A percentile compares a stretch with the other conserved stretches of the same genome.
Conservation (phyloP, 2,113 vertebrate species). For the Melanerpes aurifrons region DNA sequence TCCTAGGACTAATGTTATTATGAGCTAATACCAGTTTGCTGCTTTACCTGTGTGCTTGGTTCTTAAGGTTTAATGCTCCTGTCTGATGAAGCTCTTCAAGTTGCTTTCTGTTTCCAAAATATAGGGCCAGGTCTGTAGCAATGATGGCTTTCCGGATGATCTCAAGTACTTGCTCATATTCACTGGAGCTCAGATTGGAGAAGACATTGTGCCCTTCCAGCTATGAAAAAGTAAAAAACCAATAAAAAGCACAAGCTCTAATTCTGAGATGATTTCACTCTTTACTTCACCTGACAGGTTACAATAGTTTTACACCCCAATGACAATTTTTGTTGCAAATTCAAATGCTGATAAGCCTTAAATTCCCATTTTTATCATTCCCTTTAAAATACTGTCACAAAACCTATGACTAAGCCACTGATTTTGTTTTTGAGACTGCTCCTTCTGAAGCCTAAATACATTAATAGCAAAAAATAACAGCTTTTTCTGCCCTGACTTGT, state of each 20-base stretch:
- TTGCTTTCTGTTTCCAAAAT: conserved; percentile 97
- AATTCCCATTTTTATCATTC: background rate
- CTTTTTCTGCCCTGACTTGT: background rate
- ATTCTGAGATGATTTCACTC: conserved; percentile 66
- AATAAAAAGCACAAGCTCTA: conserved; percentile 84
- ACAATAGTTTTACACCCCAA: background rate
- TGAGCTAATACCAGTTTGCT: background rate
- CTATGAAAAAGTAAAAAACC: conserved; percentile 90
- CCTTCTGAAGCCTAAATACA: background rate
- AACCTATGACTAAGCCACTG: background rate
- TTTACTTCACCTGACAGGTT: conserved; percentile 45
- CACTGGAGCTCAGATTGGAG: conserved; percentile 95
- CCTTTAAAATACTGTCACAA: background rate
- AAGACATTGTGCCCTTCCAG: conserved; percentile 99
- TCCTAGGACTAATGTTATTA: background rate
- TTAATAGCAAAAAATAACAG: background rate
- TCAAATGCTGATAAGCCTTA: background rate
- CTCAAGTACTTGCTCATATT: conserved; percentile 98
- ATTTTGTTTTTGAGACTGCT: background rate
- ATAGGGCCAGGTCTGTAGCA: conserved; percentile 95
- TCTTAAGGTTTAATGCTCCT: conserved; percentile 88
- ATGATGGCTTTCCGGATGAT: conserved; percentile 99
- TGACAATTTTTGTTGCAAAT: background rate
- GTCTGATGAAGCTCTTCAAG: conserved; percentile 87
- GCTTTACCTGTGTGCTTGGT: conserved; percentile 90